Evolutionary conservation across 64 coral and sea anemone genomes (phyloP).

Genomic region (Platygyra sinensis): DNA sequence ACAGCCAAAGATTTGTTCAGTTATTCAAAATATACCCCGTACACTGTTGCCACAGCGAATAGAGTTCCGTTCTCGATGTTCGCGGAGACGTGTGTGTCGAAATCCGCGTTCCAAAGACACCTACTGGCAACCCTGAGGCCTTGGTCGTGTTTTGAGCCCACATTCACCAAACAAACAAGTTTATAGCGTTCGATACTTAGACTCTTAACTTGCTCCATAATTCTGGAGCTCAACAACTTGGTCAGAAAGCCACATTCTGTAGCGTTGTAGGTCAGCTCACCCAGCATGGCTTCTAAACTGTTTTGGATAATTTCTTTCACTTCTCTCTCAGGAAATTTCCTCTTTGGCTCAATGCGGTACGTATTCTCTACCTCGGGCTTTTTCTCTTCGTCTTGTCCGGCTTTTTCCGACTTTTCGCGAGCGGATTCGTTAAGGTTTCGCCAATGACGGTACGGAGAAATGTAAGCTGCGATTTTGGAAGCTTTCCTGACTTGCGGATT

Average conservation of each 20-base stretch:
- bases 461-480: background rate
- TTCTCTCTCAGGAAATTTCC: slow-evolving; percentile 25
- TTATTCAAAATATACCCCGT: slow-evolving; percentile 47
- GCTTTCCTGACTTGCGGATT: background rate
- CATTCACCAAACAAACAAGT: slow-evolving; percentile 48
- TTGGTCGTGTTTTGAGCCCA: slow-evolving; percentile 49
- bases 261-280: background rate
- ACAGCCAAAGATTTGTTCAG: background rate
- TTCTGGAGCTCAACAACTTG: slow-evolving; percentile 52
- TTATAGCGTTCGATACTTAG: slow-evolving; percentile 66
- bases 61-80: slow-evolving; percentile 41
- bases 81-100: slow-evolving; percentile 46
- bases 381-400: background rate
- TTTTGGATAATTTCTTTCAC: slow-evolving; percentile 37
- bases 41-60: slow-evolving; percentile 67
- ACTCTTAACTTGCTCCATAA: slow-evolving; percentile 45
- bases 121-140: slow-evolving; percentile 36
- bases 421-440: background rate
- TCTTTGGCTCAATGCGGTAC: slow-evolving; percentile 25
- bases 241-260: slow-evolving; percentile 8
- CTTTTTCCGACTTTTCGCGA: background rate
- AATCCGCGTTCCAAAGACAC: slow-evolving; percentile 52
- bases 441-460: slow-evolving; percentile 30
- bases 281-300: slow-evolving; percentile 23
- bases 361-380: slow-evolving; percentile 32